Evolutionary conservation across 2,888 invertebrate species (phyloP).

Genomic region (Lingula anatina): DNA sequence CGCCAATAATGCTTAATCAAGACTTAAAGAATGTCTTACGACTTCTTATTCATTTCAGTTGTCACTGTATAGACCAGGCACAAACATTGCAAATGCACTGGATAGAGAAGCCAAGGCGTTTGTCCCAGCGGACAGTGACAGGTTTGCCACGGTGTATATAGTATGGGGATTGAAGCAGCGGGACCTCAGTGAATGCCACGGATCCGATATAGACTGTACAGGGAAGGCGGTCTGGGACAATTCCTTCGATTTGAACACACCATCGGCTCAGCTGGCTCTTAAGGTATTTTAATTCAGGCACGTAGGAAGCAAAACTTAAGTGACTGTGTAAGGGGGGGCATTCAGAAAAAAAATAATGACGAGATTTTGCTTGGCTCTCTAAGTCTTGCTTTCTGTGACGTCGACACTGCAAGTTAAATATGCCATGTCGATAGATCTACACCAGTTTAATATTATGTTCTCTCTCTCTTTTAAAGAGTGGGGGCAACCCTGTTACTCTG

Average conservation of each 20-base stretch:
- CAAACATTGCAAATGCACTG: conserved; percentile 25
- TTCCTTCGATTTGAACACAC: conserved; percentile 29
- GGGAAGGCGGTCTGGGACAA: conserved; percentile 33
- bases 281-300: conserved; percentile 16
- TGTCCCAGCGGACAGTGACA: conserved; percentile 15
- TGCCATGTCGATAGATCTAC: neutral
- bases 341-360: too few species aligned
- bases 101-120: conserved; percentile 19
- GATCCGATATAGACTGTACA: conserved; percentile 26
- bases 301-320: neutral
- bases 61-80: conserved; percentile 23
- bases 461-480: neutral
- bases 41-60: conserved; percentile 17
- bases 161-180: conserved; percentile 34
- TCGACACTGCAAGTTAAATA: too few species aligned
- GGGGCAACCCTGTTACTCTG: neutral
- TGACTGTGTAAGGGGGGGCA: too few species aligned
- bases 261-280: conserved; percentile 30
- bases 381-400: too few species aligned
- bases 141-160: conserved; percentile 19
- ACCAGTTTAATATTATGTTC: neutral
- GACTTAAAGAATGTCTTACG: too few species aligned
- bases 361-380: too few species aligned
- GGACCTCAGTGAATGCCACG: conserved; percentile 30
- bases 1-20: too few species aligned